Evolutionary conservation across 1,140 invertebrate genomes (phyloP), one percentile per base, ranked within the genome.

Genomic region (Eciton burchellii): DNA sequence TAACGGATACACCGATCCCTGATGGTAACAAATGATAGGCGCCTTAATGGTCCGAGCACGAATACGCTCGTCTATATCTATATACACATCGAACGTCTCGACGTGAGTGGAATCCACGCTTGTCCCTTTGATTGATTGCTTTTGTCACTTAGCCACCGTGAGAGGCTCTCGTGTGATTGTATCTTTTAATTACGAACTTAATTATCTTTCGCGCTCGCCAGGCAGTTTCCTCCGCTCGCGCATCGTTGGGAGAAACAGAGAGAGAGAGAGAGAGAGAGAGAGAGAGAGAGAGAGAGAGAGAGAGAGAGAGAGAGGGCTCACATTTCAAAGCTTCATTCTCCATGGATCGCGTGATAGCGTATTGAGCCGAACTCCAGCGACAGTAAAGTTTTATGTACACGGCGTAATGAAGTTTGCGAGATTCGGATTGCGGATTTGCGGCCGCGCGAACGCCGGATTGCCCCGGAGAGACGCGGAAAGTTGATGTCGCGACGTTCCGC

Each of bases 21-120:
- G 90, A 92, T 92, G 87, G 86, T 92, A 91, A 92, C 91, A 92
- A 92, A 92, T 92, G 92, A 92, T 92, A 85, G 83, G 47, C 84
- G 60, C 84, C 89, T 88, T 92, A 92, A 92, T 92, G 91, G 90
- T 91, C 86, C 88, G 82, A 74, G 79, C 79, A 65, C 71, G 87
- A 79, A 85, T 63, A 85, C 62, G 57, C 45, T 16, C 29, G 59
- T 16, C 24, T 66, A 66, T 77, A 56, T 82, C 41, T 85, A 49
- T 77, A 60, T 68, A 35, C 57, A 45, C n/a, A 49, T 70, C 65
- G 73, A 79, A 84, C 66, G 52, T 84, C 76, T 77, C 66, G 81
- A 59, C 84, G 68, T 86, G 86, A 87, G 70, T 88, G 84, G 85
- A 59, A 81, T 87, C 71, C 83, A 82, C 82, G 83, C 74, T 83